Evolutionary conservation across 2,113 vertebrate species (phyloP).

Genomic region (pig (Sus scrofa)): DNA sequence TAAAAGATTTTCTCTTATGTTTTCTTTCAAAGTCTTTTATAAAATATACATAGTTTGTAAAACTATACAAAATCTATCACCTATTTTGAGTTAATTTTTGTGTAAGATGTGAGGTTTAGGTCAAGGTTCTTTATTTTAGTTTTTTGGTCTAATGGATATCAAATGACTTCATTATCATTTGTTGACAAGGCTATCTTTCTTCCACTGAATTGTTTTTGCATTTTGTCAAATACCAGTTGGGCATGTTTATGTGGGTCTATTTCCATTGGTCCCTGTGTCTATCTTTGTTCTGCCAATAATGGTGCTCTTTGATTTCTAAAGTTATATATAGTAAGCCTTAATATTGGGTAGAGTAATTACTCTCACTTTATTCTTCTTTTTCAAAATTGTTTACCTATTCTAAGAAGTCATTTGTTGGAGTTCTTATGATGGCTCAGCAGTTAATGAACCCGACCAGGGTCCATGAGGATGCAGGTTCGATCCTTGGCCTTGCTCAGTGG

Average conservation of each 20-base stretch:
- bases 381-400: slow-evolving; percentile 26
- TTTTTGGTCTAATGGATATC: not conserved
- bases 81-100: slow-evolving; percentile 19
- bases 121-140: not conserved
- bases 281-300: not conserved
- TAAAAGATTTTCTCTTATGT: not conserved
- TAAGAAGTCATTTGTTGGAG: not conserved
- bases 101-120: not conserved
- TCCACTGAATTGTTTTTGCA: not conserved
- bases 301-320: not conserved
- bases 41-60: not conserved
- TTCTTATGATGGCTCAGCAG: no score
- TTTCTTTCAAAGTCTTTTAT: not conserved
- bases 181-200: not conserved
- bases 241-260: not conserved
- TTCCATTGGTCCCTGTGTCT: slow-evolving; percentile 7
- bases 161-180: not conserved
- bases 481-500: no score
- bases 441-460: no score
- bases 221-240: slow-evolving; percentile 29
- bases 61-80: not conserved
- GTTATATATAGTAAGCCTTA: not conserved
- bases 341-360: not conserved
- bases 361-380: slow-evolving; percentile 37
- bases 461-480: no score